Base-by-base conservation (phyloP, 2,888 invertebrate genomes). In the Zygaena filipendulae region DNA sequence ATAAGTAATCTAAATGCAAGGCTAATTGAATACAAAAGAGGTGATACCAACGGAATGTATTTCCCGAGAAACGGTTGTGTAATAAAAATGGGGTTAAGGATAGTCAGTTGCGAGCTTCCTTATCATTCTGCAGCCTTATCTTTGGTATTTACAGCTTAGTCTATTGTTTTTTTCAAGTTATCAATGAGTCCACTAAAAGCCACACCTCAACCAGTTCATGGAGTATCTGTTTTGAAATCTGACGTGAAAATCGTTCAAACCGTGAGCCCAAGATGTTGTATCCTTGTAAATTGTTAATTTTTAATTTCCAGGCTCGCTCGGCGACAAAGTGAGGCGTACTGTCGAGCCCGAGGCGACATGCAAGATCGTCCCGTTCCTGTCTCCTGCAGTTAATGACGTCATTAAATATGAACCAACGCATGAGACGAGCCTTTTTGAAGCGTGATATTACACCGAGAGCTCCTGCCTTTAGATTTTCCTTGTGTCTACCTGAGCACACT, bases 21-120 rank as follows among this genome's bases (percentile, higher is more conserved):
- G 74, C 75, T 77, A 79, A 79, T 79, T 74, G 77, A 75, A 72
- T 71, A 79, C 74, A 79, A 79, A 75, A 72, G 74, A 58, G 59
- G 59, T 54, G 71, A 75, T 72, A 69, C 66, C 62, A 45, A 50
- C 46, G 68, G 69, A 70, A 70, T 77, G 70, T 63, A 62, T 62
- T 75, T 63, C 71, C 61, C 56, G 52, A 53, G 47, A 48, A 43
- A 40, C 18, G 40, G 47, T 71, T 68, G 57, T 57, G 61, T 58
- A 68, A 68, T 46, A 43, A 52, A 45, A 51, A 52, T 38, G 42
- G 48, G 45, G 38, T 42, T 46, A 48, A 40, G 44, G 45, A 47
- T 50, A 45, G 36, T 47, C 45, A 42, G 45, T 47, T 39, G 25
- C 23, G 25, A 32, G 25, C n/a, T n/a, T n/a, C n/a, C 27, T 48